Evolutionary conservation across 1,140 invertebrate species (phyloP).

Genomic region (Drosophila ambigua): DNA sequence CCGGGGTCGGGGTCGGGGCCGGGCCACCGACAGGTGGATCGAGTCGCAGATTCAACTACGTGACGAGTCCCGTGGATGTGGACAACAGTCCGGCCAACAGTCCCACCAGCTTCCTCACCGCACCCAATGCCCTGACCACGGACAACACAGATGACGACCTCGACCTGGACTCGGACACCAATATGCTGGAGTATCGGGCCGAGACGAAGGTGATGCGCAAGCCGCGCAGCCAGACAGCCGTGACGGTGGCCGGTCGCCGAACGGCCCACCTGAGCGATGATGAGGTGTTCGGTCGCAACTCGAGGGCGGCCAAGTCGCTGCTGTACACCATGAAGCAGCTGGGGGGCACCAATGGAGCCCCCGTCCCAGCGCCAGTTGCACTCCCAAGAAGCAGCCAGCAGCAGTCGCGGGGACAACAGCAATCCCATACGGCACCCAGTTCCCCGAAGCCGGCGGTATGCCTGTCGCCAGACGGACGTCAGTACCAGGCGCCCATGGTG

Average conservation of each 20-base stretch:
- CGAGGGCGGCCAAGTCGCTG: constrained; percentile 70
- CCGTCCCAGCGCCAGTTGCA: not conserved
- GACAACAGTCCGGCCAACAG: constrained; percentile 62
- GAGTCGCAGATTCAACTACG: constrained; percentile 36
- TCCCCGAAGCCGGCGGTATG: constrained; percentile 60
- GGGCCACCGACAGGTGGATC: too few species aligned
- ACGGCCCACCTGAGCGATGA: constrained; percentile 74
- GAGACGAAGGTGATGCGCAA: constrained; percentile 88
- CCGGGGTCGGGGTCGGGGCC: constrained; percentile 26
- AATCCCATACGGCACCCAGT: constrained; percentile 43
- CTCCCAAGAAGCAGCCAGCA: not conserved
- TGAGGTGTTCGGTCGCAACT: constrained; percentile 76
- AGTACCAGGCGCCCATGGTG: constrained; percentile 75
- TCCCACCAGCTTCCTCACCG: constrained; percentile 66
- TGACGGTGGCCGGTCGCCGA: constrained; percentile 61
- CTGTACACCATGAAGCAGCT: constrained; percentile 75
- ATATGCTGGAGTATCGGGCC: constrained; percentile 85
- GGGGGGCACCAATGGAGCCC: constrained; percentile 18
- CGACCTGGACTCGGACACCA: constrained; percentile 76
- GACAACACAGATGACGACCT: constrained; percentile 80
- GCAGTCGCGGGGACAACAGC: not conserved
- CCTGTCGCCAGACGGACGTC: constrained; percentile 73
- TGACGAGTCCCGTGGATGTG: constrained; percentile 60
- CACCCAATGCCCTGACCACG: constrained; percentile 55
- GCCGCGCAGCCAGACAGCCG: constrained; percentile 87